A percentile compares a stretch with the other conserved stretches of the same genome.
These are phyloP conservation scores for Andrena cerasifolii DNA, from an alignment of 1,140 invertebrate genomes.

Conservation along the genomic window DNA sequence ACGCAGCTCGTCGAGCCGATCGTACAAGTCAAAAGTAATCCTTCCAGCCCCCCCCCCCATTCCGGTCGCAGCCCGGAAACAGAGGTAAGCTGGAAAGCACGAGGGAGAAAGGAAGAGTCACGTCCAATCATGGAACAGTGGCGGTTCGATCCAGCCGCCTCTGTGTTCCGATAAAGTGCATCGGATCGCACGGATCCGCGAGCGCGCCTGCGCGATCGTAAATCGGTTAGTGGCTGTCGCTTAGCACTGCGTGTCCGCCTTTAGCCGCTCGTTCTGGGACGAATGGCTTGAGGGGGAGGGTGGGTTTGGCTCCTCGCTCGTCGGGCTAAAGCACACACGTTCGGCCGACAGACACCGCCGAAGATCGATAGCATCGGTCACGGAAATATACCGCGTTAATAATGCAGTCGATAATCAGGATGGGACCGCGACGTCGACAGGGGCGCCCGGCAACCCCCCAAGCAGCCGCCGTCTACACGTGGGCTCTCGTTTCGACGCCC, in stretches of 20 bases:
- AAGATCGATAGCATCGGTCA: constrained; percentile 64
- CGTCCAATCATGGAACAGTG: constrained; percentile 13
- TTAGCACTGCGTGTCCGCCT: constrained; percentile 64
- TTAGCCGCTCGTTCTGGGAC: constrained; percentile 64
- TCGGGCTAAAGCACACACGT: constrained; percentile 57
- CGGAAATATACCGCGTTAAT: constrained; percentile 76
- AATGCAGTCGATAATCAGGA: constrained; percentile 74
- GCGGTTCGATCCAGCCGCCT: constrained; percentile 31
- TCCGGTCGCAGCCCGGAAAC: background rate
- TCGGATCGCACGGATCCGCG: constrained; percentile 53
- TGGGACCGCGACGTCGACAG: constrained; percentile 17
- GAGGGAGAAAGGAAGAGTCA: constrained; percentile 33
- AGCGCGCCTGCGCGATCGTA: constrained; percentile 65
- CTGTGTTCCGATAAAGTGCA: constrained; percentile 59
- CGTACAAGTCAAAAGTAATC: constrained; percentile 27
- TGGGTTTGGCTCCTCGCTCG: constrained; percentile 45
- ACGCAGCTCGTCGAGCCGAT: background rate
- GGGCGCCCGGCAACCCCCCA: background rate
- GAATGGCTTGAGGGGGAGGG: constrained; percentile 58
- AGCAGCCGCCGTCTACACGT: background rate
- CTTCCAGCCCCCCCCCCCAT: too few species aligned
- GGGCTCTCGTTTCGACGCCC: background rate
- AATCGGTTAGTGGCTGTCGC: constrained; percentile 69
- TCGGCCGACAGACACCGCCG: constrained; percentile 66
- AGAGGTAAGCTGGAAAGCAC: constrained; percentile 27